Base-by-base conservation (phyloP, 2,113 vertebrate genomes). In the Megaptera novaeangliae region DNA sequence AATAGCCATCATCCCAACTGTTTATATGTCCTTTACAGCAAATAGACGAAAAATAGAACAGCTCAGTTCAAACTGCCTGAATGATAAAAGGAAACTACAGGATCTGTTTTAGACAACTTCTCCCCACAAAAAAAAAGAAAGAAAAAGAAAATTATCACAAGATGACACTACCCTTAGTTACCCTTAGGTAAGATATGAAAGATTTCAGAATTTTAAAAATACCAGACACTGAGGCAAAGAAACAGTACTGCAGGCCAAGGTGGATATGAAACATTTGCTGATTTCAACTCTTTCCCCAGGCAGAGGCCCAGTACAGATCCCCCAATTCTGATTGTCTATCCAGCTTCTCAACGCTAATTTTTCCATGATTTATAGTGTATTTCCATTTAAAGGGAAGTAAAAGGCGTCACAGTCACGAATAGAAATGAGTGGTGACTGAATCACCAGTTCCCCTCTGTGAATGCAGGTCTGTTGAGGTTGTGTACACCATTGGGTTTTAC, bases 331-430 rank as follows among this genome's bases (percentile, higher is more conserved):
- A 15, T 6, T n/a, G 25, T 17, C 14, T 12, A 3, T 27, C 21
- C 17, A 9, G 0, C 29, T 55, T 81, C 57, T 55, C 59, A 25
- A 36, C 36, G n/a, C 36, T 7, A 0, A 34, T 11, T 27, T 77
- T 78, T 41, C 41, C 2, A 0, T 1, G 8, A 2, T n/a, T 34
- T 27, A n/a, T 1, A 7, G 11, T 13, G 5, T 3, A 1, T 17
- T 49, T 77, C 21, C 31, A 14, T 6, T 71, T 13, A 61, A 61
- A 83, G 81, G 25, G 52, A 6, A 2, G 8, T 15, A 8, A 7
- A 41, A 61, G 46, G 21, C 44, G 1, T 66, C 72, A 41, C 36
- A 8, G 14, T 63, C 78, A 68, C 21, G 23, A n/a, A 25, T 20
- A 39, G 74, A 91, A 55, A 25, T 15, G 6, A 63, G n/a, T 34